Evolutionary conservation across 2,113 vertebrate genomes (phyloP).

Genomic region (Albula goreensis): DNA sequence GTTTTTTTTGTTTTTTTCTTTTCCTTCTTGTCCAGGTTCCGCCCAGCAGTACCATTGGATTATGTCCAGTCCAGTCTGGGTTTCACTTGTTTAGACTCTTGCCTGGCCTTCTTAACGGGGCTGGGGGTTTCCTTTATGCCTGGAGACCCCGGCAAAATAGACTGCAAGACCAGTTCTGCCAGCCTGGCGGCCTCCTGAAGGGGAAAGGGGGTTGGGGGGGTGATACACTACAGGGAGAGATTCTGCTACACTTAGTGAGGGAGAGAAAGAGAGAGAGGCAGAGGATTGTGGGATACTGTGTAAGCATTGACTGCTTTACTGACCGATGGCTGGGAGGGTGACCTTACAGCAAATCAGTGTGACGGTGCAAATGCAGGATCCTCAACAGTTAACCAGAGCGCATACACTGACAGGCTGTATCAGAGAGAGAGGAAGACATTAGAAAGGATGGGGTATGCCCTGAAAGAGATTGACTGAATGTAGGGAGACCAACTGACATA

Average conservation of each 20-base stretch:
- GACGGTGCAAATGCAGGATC: neutral
- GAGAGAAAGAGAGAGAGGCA: slow-evolving; percentile 27
- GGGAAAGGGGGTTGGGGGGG: neutral
- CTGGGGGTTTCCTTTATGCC: slow-evolving; percentile 77
- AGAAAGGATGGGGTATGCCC: neutral
- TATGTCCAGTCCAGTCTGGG: slow-evolving; percentile 86
- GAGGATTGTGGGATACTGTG: slow-evolving; percentile 34
- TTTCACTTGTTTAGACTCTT: slow-evolving; percentile 84
- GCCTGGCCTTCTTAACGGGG: slow-evolving; percentile 81
- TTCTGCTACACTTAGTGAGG: neutral
- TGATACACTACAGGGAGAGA: slow-evolving; percentile 1
- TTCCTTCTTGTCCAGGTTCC: slow-evolving; percentile 60
- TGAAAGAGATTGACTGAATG: neutral
- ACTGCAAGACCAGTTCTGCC: slow-evolving; percentile 86
- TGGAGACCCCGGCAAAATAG: slow-evolving; percentile 82
- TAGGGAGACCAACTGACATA: neutral
- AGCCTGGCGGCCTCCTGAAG: slow-evolving; percentile 77
- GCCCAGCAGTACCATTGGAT: slow-evolving; percentile 76
- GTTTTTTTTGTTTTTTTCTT: slow-evolving; percentile 13
- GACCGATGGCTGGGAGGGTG: neutral
- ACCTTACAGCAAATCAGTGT: neutral
- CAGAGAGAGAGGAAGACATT: neutral
- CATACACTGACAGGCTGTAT: neutral
- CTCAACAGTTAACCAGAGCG: neutral
- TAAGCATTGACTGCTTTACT: neutral